These are phyloP conservation scores for Apocheima hispidaria DNA, from an alignment of 2,888 invertebrate species.

Conservation along the genomic window DNA sequence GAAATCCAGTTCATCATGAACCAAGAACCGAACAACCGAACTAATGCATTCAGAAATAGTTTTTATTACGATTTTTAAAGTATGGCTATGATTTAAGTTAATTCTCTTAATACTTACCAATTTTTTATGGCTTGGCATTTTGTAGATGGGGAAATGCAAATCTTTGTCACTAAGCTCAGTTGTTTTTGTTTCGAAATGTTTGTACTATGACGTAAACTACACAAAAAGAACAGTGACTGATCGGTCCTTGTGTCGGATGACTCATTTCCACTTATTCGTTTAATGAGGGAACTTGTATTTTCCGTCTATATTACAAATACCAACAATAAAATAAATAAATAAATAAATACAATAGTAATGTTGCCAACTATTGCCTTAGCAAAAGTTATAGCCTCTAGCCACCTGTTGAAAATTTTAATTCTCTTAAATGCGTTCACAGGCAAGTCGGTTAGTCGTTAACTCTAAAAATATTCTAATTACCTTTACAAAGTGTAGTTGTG, in stretches of 20 bases:
- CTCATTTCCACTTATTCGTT: constrained; percentile 21
- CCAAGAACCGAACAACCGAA: constrained; percentile 22
- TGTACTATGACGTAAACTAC: constrained; percentile 23
- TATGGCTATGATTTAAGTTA: constrained; percentile 34
- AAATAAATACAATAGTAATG: no score
- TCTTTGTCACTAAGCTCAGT: constrained; percentile 14
- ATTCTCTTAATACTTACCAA: constrained; percentile 15
- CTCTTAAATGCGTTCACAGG: background rate
- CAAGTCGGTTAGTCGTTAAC: background rate
- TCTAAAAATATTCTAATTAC: background rate
- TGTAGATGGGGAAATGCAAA: constrained; percentile 12
- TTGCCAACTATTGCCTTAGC: no score
- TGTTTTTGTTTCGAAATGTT: constrained; percentile 25
- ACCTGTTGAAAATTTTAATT: background rate
- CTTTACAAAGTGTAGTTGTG: constrained; percentile 32
- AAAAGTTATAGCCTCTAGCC: no score
- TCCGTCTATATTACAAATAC: background rate
- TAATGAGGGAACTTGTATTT: constrained; percentile 18
- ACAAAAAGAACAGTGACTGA: constrained; percentile 8
- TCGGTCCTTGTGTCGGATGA: constrained; percentile 13
- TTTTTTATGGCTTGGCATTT: constrained; percentile 3
- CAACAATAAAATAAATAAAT: background rate
- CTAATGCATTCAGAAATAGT: constrained; percentile 65
- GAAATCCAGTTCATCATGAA: constrained; percentile 36
- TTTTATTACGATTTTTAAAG: constrained; percentile 55